Evolutionary conservation across 2,113 vertebrate genomes (phyloP).

Genomic region (Electrona antarctica): DNA sequence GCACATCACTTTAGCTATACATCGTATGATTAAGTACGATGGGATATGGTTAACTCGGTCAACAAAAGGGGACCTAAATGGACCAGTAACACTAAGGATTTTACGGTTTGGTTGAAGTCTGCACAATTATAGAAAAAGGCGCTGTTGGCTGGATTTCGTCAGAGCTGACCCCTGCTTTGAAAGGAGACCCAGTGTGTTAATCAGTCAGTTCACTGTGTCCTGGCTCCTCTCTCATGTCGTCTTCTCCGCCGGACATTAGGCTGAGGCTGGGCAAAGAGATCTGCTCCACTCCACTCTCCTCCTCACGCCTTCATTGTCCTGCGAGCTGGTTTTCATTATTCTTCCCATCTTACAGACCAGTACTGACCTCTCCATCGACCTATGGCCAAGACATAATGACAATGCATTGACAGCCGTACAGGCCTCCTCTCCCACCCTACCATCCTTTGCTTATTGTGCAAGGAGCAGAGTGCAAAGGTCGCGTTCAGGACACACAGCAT

Average conservation of each 20-base stretch:
- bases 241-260: not conserved
- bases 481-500: not conserved
- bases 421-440: constrained; percentile 14
- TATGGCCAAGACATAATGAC: constrained; percentile 29
- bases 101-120: constrained; percentile 6
- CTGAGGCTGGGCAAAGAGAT: not conserved
- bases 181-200: constrained; percentile 13
- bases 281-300: constrained; percentile 1
- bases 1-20: no score
- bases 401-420: constrained; percentile 14
- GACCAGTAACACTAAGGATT: constrained; percentile 38
- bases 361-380: constrained; percentile 40
- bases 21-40: no score
- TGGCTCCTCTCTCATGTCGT: constrained; percentile 11
- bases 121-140: not conserved
- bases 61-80: no score
- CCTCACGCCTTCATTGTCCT: constrained; percentile 16
- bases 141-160: constrained; percentile 13
- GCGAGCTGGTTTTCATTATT: constrained; percentile 17
- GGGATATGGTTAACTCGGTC: no score
- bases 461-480: not conserved
- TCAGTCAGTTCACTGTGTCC: not conserved
- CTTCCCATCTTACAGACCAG: constrained; percentile 12
- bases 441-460: constrained; percentile 14
- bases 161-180: constrained; percentile 18